Evolutionary conservation across 2,797 vertebrate species (phyloP), one percentile per base, ranked within the genome.

Genomic region (Antennarius maculatus): DNA sequence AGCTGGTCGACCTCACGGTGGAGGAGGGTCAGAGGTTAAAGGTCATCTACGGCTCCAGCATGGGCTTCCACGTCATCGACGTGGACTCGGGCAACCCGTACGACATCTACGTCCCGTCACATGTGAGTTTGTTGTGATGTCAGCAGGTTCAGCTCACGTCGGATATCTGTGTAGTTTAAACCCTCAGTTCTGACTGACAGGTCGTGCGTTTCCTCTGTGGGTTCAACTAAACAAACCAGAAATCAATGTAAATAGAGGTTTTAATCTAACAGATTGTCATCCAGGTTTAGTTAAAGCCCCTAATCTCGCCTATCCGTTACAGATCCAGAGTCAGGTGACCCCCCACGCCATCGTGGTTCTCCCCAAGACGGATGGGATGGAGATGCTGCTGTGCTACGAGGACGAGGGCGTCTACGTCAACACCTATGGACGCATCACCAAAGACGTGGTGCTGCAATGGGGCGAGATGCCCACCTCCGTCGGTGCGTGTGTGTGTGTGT

Each of bases 381-480:
- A 97, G 84, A 95, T 97, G 95, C 89, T 97, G 79, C 92, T 97
- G 29, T 97, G 96, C 69, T 97, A 97, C 0, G 96, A 97, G 75
- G 96, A 97, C 0, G 96, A 97, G 72, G 96, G 96, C 0, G 96
- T 97, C 45, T 97, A 97, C 5, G 96, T 97, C 59, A 97, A 95
- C 92, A 97, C 96, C 0, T 97, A 96, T 0, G 96, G 96, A 5
- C 94, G 96, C 48, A 97, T 97, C 91, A 96, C 95, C 70, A 97
- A 97, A 90, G 96, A 97, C 0, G 96, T 99, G 86, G 97, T 99
- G 87, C 93, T 99, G 52, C 98, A 99, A 88, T 99, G 97, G 97
- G 97, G 97, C 76, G 98, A 99, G 92, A 99, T 98, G 98, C 98
- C 97, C 39, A 99, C 98, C 31, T 99, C 98, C 63, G 87, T 91